A percentile compares a stretch with the other conserved stretches of the same genome.
Evolutionary conservation across 2,797 vertebrate species (phyloP).

Genomic region (Triplophysa yarkandensis): DNA sequence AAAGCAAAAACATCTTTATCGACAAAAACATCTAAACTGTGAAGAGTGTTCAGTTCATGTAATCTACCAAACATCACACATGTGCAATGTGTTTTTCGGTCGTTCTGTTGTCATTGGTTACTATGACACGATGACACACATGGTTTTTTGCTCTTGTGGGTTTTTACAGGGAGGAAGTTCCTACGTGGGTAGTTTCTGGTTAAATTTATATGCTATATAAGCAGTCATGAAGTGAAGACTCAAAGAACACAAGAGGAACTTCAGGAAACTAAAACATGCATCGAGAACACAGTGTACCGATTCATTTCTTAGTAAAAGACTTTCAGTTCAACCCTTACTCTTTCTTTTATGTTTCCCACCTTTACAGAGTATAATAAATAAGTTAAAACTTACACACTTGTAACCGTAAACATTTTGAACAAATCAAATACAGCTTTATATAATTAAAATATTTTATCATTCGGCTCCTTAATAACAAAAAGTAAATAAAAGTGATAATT

Average conservation of each 20-base stretch:
- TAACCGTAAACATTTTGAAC: too few relatives aligned
- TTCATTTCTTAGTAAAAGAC: background rate
- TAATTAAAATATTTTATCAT: too few relatives aligned
- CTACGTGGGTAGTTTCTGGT: constrained; percentile 5
- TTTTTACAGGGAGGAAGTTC: constrained; percentile 43
- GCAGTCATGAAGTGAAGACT: background rate
- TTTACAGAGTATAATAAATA: too few relatives aligned
- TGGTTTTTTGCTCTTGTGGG: constrained; percentile 6
- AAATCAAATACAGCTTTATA: too few relatives aligned
- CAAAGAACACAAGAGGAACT: background rate
- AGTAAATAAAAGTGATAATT: too few relatives aligned
- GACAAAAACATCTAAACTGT: background rate
- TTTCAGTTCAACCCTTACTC: too few relatives aligned
- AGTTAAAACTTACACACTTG: too few relatives aligned
- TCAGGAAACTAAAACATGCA: background rate
- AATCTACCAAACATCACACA: background rate
- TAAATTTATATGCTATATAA: constrained; percentile 53
- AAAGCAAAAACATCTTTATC: too few relatives aligned
- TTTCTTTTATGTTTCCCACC: too few relatives aligned
- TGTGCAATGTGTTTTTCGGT: background rate
- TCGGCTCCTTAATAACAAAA: too few relatives aligned
- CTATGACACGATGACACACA: background rate
- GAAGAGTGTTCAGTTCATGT: background rate
- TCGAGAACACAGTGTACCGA: constrained; percentile 1
- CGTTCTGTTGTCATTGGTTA: background rate